Conservation (phyloP, 2,888 invertebrate genomes). For the Pinctada fucata region DNA sequence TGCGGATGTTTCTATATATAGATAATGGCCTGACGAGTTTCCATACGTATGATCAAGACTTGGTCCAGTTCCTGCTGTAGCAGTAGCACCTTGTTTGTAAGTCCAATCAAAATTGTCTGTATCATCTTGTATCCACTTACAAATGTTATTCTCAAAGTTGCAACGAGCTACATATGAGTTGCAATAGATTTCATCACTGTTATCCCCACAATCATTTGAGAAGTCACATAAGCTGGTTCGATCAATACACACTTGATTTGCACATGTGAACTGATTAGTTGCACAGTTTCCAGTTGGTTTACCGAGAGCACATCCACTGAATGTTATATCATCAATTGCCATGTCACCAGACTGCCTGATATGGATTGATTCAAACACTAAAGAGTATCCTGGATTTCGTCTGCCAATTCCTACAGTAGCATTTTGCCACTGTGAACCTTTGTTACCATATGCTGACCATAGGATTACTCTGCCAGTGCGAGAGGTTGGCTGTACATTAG, state of each 20-base stretch:
- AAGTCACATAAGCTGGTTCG: slow-evolving; percentile 65
- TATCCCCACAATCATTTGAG: slow-evolving; percentile 71
- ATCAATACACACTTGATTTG: slow-evolving; percentile 63
- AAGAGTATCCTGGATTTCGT: slow-evolving; percentile 57
- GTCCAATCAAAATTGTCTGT: slow-evolving; percentile 72
- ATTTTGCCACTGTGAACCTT: slow-evolving; percentile 62
- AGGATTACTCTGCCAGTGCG: slow-evolving; percentile 47
- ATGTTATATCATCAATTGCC: slow-evolving; percentile 72
- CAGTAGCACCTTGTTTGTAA: slow-evolving; percentile 58
- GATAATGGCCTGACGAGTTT: slow-evolving; percentile 66
- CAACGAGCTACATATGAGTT: slow-evolving; percentile 61
- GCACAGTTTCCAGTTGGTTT: slow-evolving; percentile 48
- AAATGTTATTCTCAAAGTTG: slow-evolving; percentile 69
- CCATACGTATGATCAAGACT: slow-evolving; percentile 65
- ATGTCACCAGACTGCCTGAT: slow-evolving; percentile 54
- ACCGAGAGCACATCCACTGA: slow-evolving; percentile 57
- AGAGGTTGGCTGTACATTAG: slow-evolving; percentile 46
- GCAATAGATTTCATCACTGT: slow-evolving; percentile 67
- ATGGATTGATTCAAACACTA: slow-evolving; percentile 65
- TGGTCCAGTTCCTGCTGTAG: slow-evolving; percentile 67
- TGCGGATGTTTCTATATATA: slow-evolving; percentile 67
- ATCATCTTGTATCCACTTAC: slow-evolving; percentile 69
- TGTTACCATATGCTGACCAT: slow-evolving; percentile 60
- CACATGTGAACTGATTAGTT: slow-evolving; percentile 64
- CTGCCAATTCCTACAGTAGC: slow-evolving; percentile 62